Evolutionary conservation across 2,888 invertebrate genomes (phyloP), one percentile per base, ranked within the genome.

Genomic region (Eupsilia transversa): DNA sequence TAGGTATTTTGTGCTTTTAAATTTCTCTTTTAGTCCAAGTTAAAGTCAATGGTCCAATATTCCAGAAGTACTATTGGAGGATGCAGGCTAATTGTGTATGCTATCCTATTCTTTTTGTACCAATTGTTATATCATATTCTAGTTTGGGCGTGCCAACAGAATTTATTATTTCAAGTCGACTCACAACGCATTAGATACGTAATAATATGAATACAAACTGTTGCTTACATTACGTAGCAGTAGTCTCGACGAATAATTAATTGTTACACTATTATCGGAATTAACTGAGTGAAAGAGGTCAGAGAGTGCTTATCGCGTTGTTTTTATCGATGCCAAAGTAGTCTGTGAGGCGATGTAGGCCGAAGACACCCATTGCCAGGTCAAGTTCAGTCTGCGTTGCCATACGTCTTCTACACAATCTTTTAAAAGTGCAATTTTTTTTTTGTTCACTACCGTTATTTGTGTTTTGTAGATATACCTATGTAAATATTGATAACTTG

Each of bases 311-410:
- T 89, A 88, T 89, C 85, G 74, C 61, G 35, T 79, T 82, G 79
- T 82, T 86, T 79, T 86, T 89, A 89, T 89, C 86, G 80, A 77
- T 86, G 88, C 87, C 89, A 89, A 91, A 90, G 89, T 83, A 85
- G 83, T 81, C 67, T 74, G 81, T 72, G 77, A 72, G 72, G 77
- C 67, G 78, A 89, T 86, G 87, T 89, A 85, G 90, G 89, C 75
- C 83, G 75, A 81, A 83, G 80, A 77, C 81, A 84, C 80, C 80
- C 89, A 89, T 86, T 89, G 83, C 82, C 89, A 85, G 93, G 93
- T 93, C 93, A 94, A 93, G 93, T 91, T 91, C 91, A 89, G 83
- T 66, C 52, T 81, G 74, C 72, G 68, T 59, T 54, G 52, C 72
- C 72, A 82, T 68, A 77, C 74, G 63, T 71, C 69, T 41, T 57